Evolutionary conservation across 2,797 vertebrate species (phyloP), one percentile per base, ranked within the genome.

Genomic region (Schizothorax lantsangensis): DNA sequence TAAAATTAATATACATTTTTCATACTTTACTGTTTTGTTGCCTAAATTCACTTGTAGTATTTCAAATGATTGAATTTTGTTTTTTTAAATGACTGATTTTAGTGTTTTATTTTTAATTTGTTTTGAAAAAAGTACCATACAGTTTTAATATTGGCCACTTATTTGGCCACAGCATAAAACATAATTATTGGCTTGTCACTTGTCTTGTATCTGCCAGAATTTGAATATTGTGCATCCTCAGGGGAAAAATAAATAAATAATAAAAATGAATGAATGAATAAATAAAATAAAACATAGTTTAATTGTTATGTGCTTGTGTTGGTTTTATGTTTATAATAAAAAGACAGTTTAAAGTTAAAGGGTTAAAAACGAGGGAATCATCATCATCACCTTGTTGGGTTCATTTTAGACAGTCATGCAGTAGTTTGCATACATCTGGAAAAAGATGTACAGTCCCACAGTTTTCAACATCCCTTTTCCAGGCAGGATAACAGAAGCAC

Each of bases 401-500:
- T 43, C 52, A 36, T 78, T 17, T 62, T 43, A 19, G 45, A 15
- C 21, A 15, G 11, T 75, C 80, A 11, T n/a, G 83, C 15, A 73
- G 73, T 68, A 5, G 59, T 62, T 1, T n/a, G 59, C 9, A 26
- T 30, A 30, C 2, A 15, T 15, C 26, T 30, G 47, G 88, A 83
- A 73, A 66, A 49, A 83, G 38, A n/a, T 71, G 30, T 80, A 54
- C 45, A 78, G 23, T 8, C 17, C 23, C 64, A 85, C 62, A 73
- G 62, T 49, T 83, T 85, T 83, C 43, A 66, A 83, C 81, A 74
- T 84, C 81, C 81, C 38, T 8, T 71, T 64, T 38, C 68, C 66
- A 77, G 71, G 57, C 81, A 88, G 84, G 54, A 86, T 72, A 88
- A 64, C 52, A 62, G 77, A 84, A 84, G 38, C 64, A 73, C 43